Percentiles rank a stretch among this genome's conserved stretches.
Evolutionary conservation across 2,888 invertebrate genomes (phyloP).

Genomic region (Calameuta pallipes): DNA sequence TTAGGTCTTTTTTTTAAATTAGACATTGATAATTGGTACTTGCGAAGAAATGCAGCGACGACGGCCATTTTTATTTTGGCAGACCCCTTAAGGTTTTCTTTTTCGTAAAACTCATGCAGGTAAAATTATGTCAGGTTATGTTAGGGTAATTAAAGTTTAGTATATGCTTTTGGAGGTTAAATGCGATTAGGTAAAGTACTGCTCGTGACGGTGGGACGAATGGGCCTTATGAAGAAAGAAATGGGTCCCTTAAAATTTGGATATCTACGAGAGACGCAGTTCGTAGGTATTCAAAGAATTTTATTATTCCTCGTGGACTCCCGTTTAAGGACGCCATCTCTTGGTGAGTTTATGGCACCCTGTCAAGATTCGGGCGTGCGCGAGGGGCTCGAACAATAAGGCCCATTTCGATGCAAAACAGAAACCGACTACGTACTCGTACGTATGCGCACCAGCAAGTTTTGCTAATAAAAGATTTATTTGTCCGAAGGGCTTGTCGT

Average conservation of each 20-base stretch:
- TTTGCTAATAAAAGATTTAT: neutral
- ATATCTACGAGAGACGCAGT: neutral
- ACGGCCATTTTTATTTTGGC: no score
- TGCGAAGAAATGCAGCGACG: no score
- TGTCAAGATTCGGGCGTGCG: slow-evolving; percentile 48
- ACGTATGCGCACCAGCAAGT: neutral
- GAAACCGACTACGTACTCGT: slow-evolving; percentile 11
- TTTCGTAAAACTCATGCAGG: no score
- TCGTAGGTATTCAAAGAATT: slow-evolving; percentile 15
- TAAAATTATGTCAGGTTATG: neutral
- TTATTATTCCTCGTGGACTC: slow-evolving; percentile 40
- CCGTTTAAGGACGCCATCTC: slow-evolving; percentile 44
- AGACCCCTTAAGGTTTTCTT: no score
- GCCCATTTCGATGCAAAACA: slow-evolving; percentile 55
- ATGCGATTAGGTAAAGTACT: neutral
- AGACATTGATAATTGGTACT: no score
- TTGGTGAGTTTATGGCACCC: slow-evolving; percentile 48
- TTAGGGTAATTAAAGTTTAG: neutral
- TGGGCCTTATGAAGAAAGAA: neutral
- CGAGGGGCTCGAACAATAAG: slow-evolving; percentile 52
- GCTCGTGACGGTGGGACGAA: neutral
- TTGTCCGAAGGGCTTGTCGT: neutral
- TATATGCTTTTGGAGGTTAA: neutral
- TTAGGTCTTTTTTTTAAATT: no score
- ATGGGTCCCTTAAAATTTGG: neutral